phyloP scores from a whole-genome alignment of 2,113 vertebrate genomes.

The Phylloscopus whistleri region DNA sequence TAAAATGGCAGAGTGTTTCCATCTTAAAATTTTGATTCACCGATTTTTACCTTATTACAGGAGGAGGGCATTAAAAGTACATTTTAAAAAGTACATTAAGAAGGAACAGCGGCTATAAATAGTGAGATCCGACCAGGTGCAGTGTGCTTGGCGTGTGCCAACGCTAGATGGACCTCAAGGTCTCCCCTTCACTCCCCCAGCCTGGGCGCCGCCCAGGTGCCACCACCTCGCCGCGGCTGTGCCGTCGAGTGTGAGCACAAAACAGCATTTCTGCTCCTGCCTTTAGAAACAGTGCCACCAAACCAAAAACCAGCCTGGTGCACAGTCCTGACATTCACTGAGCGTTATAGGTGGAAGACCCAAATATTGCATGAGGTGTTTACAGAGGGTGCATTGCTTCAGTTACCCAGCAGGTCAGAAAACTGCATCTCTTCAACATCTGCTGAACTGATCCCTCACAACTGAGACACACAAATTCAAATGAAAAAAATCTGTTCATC shows the following conservation, averaged over 20 bases:
- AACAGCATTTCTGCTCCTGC: not conserved
- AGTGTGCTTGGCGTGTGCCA: not conserved
- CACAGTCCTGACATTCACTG: not conserved
- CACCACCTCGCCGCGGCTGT: rapidly evolving
- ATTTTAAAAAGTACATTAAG: too few relatives aligned
- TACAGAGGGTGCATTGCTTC: not conserved
- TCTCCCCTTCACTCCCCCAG: not conserved
- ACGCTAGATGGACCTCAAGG: not conserved
- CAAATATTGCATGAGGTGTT: not conserved
- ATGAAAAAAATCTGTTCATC: not conserved
- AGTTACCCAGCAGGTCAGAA: not conserved
- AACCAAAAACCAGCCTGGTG: not conserved
- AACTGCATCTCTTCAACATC: not conserved
- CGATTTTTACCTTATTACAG: not conserved
- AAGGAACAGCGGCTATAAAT: rapidly evolving
- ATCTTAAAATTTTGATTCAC: not conserved
- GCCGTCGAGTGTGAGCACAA: not conserved
- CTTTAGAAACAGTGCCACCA: not conserved
- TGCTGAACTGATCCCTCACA: not conserved
- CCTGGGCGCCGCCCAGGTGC: rapidly evolving
- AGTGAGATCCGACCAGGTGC: not conserved
- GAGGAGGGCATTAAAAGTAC: not conserved
- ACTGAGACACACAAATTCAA: not conserved
- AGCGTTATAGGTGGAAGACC: not conserved
- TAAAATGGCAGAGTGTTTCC: not conserved